Evolutionary conservation across 2,113 vertebrate genomes (phyloP).

Genomic region (Eudyptes chrysolophus): DNA sequence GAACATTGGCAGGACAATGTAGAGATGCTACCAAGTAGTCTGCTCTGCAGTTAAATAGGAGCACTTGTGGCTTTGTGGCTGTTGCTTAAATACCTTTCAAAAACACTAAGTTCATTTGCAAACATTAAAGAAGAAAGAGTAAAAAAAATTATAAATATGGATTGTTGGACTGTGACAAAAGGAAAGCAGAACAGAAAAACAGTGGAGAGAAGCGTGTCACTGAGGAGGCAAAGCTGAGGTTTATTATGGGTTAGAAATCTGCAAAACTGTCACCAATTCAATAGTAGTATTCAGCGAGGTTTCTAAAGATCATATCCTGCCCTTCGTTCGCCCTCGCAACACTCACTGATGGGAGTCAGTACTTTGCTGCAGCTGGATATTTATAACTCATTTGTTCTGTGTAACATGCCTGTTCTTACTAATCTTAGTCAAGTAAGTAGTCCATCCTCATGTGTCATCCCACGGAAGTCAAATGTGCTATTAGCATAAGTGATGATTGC

Average conservation of each 20-base stretch:
- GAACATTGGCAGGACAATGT: neutral
- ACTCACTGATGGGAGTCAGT: constrained; percentile 10
- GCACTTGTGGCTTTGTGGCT: neutral
- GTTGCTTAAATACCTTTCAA: neutral
- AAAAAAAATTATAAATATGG: neutral
- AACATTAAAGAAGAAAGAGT: neutral
- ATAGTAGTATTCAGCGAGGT: neutral
- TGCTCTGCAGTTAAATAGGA: neutral
- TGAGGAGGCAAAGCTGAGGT: neutral
- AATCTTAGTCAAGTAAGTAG: constrained; percentile 55
- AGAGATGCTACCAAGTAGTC: neutral
- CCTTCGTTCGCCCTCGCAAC: constrained; percentile 37
- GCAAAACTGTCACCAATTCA: constrained; percentile 25
- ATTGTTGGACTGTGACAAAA: neutral
- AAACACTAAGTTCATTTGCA: neutral
- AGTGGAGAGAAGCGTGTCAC: neutral
- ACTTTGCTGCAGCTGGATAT: constrained; percentile 29
- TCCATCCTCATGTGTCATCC: constrained; percentile 52
- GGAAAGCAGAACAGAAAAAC: neutral
- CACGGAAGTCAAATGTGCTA: constrained; percentile 36
- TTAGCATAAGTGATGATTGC: constrained; percentile 65
- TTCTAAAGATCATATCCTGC: constrained; percentile 24
- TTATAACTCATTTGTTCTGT: constrained; percentile 40
- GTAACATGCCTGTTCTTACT: constrained; percentile 38
- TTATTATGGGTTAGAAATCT: constrained; percentile 29